Percentiles rank a stretch among this genome's conserved stretches.
These are phyloP conservation scores for Choloepus didactylus DNA, from an alignment of 2,797 vertebrate species.

Conservation along the genomic window DNA sequence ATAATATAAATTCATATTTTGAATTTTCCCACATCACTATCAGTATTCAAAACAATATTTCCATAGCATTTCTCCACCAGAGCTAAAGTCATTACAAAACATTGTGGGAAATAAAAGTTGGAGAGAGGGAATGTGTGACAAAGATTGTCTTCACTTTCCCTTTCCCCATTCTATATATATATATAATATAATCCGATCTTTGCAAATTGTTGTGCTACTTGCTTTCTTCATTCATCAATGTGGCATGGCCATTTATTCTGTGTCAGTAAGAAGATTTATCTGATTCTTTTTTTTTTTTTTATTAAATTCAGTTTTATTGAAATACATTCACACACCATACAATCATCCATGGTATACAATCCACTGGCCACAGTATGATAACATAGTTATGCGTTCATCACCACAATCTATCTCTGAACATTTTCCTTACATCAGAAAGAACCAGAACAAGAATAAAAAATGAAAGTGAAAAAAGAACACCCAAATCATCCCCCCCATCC, in stretches of 20 bases:
- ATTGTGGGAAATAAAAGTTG: background rate
- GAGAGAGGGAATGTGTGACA: background rate
- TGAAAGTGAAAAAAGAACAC: too few relatives aligned
- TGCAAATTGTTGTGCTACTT: fast-evolving
- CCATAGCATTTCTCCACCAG: background rate
- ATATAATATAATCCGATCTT: fast-evolving
- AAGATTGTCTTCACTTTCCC: background rate
- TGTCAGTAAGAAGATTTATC: background rate
- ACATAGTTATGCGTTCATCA: too few relatives aligned
- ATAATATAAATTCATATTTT: constrained; percentile 5
- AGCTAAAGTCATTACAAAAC: background rate
- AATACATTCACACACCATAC: too few relatives aligned
- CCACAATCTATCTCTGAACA: too few relatives aligned
- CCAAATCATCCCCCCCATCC: too few relatives aligned
- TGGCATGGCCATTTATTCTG: background rate
- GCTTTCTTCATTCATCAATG: background rate
- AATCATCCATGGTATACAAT: too few relatives aligned
- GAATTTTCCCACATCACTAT: background rate
- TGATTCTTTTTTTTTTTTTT: too few relatives aligned
- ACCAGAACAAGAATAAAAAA: too few relatives aligned
- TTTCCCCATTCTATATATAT: fast-evolving
- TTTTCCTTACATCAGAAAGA: too few relatives aligned
- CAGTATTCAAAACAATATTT: background rate
- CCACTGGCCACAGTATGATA: too few relatives aligned
- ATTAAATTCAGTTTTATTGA: too few relatives aligned